Conservation (phyloP, 2,888 invertebrate genomes). For the Phrixothrix hirtus region DNA sequence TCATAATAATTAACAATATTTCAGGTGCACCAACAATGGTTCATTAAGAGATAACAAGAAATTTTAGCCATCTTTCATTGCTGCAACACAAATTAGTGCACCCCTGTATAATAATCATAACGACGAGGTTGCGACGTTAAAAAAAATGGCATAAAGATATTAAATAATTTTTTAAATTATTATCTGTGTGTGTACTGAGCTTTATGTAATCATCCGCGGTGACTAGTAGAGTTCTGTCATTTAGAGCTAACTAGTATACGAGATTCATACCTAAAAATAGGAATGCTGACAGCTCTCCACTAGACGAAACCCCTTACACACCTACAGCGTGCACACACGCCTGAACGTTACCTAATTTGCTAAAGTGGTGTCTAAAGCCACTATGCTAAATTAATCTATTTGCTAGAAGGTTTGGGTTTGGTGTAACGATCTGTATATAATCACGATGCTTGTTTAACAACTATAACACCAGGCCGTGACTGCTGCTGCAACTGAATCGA, state of each 20-base stretch:
- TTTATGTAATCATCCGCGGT: conserved; percentile 6
- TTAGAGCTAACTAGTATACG: conserved; percentile 22
- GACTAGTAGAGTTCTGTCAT: conserved; percentile 21
- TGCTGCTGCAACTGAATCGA: conserved; percentile 61
- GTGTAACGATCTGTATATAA: conserved; percentile 59
- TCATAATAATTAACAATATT: too few species aligned
- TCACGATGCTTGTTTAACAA: conserved; percentile 83
- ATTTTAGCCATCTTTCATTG: too few species aligned
- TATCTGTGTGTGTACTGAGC: conserved; percentile 13
- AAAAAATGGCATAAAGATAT: too few species aligned
- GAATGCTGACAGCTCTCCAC: conserved; percentile 21
- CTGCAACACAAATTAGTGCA: too few species aligned
- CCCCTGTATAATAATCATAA: too few species aligned
- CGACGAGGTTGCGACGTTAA: too few species aligned
- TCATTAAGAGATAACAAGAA: too few species aligned
- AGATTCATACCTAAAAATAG: conserved; percentile 29
- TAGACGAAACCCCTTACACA: not conserved
- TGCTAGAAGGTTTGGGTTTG: conserved; percentile 41
- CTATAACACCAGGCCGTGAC: conserved; percentile 87
- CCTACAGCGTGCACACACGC: conserved; percentile 30
- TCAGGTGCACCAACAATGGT: too few species aligned
- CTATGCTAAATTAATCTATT: conserved; percentile 23
- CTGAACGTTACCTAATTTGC: conserved; percentile 34
- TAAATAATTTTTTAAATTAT: not conserved
- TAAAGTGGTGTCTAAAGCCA: conserved; percentile 22